phyloP scores from a whole-genome alignment of 2,888 invertebrate genomes.

The Linnaemya tessellans region DNA sequence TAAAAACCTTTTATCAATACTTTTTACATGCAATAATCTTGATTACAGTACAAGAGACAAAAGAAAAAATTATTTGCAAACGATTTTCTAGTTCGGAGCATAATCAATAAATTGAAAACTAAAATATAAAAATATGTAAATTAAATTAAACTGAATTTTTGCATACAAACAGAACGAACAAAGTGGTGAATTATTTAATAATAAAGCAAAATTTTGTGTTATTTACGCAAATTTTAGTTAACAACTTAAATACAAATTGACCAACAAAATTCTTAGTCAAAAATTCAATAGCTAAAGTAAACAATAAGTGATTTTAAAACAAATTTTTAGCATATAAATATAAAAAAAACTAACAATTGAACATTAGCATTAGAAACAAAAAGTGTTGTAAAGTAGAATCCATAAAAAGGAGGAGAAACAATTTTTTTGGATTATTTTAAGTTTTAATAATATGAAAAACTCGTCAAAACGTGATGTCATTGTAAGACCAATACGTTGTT shows the following conservation, averaged over 20 bases:
- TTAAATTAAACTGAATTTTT: not conserved
- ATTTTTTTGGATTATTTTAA: slow-evolving; percentile 9
- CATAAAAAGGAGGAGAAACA: not conserved
- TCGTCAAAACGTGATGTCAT: slow-evolving; percentile 78
- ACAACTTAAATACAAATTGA: not conserved
- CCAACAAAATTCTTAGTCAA: not conserved
- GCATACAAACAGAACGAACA: not conserved
- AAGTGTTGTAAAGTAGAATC: not conserved
- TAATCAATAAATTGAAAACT: not conserved
- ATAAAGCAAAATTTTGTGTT: not conserved
- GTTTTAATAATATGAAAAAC: slow-evolving; percentile 76
- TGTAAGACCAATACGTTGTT: slow-evolving; percentile 78
- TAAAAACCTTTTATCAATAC: not conserved
- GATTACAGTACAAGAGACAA: not conserved
- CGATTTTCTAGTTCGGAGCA: not conserved
- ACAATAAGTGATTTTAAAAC: not conserved
- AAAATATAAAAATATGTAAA: not conserved
- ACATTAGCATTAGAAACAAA: not conserved
- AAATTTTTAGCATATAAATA: not conserved
- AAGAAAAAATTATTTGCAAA: no score
- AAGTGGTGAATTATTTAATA: not conserved
- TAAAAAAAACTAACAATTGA: not conserved
- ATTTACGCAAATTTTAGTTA: not conserved
- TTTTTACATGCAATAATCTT: not conserved
- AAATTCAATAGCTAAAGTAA: not conserved